Percentiles rank a stretch among this genome's conserved stretches.
phyloP scores from a whole-genome alignment of 2,888 invertebrate genomes.

The Dynastes maya region DNA sequence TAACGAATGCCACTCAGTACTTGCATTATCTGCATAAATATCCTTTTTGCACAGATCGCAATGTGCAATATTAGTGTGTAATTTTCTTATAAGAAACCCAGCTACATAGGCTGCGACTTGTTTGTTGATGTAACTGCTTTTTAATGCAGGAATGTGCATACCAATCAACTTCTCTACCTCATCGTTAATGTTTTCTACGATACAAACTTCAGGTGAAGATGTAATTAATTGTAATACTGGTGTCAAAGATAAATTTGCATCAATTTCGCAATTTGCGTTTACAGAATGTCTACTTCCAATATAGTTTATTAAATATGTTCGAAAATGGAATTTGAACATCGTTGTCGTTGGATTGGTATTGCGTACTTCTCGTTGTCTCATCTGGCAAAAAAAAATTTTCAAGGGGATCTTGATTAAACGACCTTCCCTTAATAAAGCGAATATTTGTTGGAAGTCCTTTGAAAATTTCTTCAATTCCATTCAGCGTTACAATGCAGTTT shows the following conservation, averaged over 20 bases:
- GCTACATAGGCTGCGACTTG: neutral
- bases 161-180: slow-evolving; percentile 4
- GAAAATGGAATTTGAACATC: neutral
- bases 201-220: neutral
- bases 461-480: slow-evolving; percentile 38
- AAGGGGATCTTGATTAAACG: slow-evolving; percentile 54
- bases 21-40: no score
- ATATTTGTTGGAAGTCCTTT: slow-evolving; percentile 23
- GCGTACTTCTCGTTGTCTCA: slow-evolving; percentile 51
- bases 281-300: slow-evolving; percentile 47
- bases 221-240: neutral
- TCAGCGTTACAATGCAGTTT: slow-evolving; percentile 50
- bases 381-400: slow-evolving; percentile 54
- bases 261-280: slow-evolving; percentile 50
- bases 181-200: neutral
- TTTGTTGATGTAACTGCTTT: neutral
- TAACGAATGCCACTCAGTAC: no score
- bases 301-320: slow-evolving; percentile 47
- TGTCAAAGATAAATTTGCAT: neutral
- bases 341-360: slow-evolving; percentile 48
- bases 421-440: slow-evolving; percentile 45
- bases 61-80: no score
- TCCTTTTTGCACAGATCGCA: no score
- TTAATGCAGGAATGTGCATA: neutral
- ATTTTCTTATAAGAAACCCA: no score